These are phyloP conservation scores for Ellobius talpinus DNA, from an alignment of 2,113 vertebrate genomes.

Conservation along the genomic window DNA sequence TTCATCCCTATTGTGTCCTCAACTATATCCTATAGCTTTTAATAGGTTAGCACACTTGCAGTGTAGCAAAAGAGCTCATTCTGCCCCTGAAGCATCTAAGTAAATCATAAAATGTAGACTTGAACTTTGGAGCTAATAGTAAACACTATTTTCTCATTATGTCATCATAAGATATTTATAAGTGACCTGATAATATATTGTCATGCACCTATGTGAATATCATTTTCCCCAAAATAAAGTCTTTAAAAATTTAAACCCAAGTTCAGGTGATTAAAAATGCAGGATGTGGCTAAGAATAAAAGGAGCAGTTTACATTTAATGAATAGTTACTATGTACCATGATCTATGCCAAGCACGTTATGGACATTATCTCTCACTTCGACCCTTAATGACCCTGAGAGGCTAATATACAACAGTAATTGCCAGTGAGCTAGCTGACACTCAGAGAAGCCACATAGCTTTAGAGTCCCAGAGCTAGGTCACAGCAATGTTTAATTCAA, in stretches of 20 bases:
- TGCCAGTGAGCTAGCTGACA: not conserved
- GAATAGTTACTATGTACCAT: conserved; percentile 34
- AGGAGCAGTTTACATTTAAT: conserved; percentile 49
- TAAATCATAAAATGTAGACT: conserved; percentile 46
- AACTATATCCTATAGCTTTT: conserved; percentile 5
- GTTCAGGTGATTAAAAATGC: conserved; percentile 21
- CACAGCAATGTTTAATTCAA: not conserved
- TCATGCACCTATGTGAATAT: conserved; percentile 15
- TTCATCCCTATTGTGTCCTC: not conserved
- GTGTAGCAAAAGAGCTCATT: not conserved
- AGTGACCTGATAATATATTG: conserved; percentile 27
- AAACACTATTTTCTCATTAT: conserved; percentile 55
- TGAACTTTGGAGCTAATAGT: conserved; percentile 57
- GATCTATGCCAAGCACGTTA: not conserved
- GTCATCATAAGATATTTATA: conserved; percentile 58
- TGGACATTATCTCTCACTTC: not conserved
- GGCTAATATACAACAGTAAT: not conserved
- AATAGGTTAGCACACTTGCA: conserved; percentile 17
- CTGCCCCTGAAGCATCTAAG: conserved; percentile 25
- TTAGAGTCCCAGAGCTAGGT: not conserved
- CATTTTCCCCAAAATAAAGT: conserved; percentile 38
- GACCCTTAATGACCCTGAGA: not conserved
- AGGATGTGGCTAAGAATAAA: conserved; percentile 43
- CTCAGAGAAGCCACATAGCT: not conserved
- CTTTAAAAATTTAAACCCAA: conserved; percentile 61